These are phyloP conservation scores for Scomberomorus guttatus DNA, from an alignment of 2,797 vertebrate species.

Conservation along the genomic window DNA sequence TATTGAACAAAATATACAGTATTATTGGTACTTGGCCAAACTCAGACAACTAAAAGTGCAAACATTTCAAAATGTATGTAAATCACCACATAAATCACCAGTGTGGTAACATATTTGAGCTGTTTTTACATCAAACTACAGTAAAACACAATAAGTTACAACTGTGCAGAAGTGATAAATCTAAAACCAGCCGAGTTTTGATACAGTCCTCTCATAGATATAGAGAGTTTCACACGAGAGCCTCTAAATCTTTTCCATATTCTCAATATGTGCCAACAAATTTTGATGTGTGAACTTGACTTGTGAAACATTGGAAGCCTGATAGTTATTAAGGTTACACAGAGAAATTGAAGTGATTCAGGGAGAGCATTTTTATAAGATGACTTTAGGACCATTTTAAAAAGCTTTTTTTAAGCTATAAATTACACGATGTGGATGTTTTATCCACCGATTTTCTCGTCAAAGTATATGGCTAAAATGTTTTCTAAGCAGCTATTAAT, in stretches of 20 bases:
- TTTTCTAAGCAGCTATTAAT: constrained; percentile 36
- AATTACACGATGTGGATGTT: not conserved
- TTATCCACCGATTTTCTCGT: constrained; percentile 45
- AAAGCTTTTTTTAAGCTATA: not conserved
- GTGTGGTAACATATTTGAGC: not conserved
- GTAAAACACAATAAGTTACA: not conserved
- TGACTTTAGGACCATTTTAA: constrained; percentile 11
- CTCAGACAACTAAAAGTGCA: not conserved
- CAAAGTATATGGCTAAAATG: constrained; percentile 10
- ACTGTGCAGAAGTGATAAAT: not conserved
- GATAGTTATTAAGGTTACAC: constrained; percentile 24
- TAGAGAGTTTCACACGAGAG: not conserved
- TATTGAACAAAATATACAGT: no score
- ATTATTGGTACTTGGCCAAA: not conserved
- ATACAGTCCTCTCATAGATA: not conserved
- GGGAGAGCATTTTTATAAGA: constrained; percentile 13
- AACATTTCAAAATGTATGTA: not conserved
- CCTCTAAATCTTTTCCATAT: not conserved
- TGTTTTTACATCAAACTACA: not conserved
- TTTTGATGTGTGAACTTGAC: constrained; percentile 1
- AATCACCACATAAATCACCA: not conserved
- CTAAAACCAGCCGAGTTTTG: not conserved
- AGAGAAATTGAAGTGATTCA: constrained; percentile 1
- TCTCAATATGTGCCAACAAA: not conserved
- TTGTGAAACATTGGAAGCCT: constrained; percentile 13